These are phyloP conservation scores for Tetragonisca angustula DNA, from an alignment of 2,888 invertebrate genomes.

Conservation along the genomic window DNA sequence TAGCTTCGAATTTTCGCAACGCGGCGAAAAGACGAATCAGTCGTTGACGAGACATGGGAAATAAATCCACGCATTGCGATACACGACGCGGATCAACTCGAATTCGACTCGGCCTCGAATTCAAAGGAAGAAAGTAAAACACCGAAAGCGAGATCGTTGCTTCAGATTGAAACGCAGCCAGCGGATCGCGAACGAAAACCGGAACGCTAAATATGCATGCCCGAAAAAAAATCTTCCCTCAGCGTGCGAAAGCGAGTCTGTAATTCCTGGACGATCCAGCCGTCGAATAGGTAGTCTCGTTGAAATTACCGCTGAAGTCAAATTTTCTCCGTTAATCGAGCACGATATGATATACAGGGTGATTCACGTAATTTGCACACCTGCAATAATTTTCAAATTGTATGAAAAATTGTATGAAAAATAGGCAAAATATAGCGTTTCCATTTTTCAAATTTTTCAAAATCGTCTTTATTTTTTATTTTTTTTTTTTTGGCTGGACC, in stretches of 20 bases:
- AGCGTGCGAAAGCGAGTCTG: slow-evolving; percentile 43
- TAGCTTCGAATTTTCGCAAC: background rate
- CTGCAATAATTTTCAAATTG: too few species aligned
- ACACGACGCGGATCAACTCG: background rate
- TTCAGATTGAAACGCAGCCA: slow-evolving; percentile 41
- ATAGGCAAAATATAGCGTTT: too few species aligned
- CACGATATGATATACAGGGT: too few species aligned
- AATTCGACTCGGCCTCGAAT: slow-evolving; percentile 15
- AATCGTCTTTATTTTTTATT: too few species aligned
- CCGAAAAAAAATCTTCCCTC: slow-evolving; percentile 18
- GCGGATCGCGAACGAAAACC: slow-evolving; percentile 27
- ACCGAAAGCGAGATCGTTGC: slow-evolving; percentile 56
- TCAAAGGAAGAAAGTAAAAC: slow-evolving; percentile 51
- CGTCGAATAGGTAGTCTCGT: background rate
- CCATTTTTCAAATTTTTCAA: too few species aligned
- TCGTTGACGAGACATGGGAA: background rate
- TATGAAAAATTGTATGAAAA: too few species aligned
- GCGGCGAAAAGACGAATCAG: background rate
- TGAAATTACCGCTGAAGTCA: too few species aligned
- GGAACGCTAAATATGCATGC: slow-evolving; percentile 34
- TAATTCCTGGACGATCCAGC: background rate
- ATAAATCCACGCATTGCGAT: too few species aligned
- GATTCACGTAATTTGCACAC: too few species aligned
- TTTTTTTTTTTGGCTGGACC: too few species aligned
- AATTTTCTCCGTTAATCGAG: too few species aligned